A percentile compares a stretch with the other conserved stretches of the same genome.
These are phyloP conservation scores for Drosophila meridionalis DNA, from an alignment of 2,888 invertebrate species.

Conservation along the genomic window DNA sequence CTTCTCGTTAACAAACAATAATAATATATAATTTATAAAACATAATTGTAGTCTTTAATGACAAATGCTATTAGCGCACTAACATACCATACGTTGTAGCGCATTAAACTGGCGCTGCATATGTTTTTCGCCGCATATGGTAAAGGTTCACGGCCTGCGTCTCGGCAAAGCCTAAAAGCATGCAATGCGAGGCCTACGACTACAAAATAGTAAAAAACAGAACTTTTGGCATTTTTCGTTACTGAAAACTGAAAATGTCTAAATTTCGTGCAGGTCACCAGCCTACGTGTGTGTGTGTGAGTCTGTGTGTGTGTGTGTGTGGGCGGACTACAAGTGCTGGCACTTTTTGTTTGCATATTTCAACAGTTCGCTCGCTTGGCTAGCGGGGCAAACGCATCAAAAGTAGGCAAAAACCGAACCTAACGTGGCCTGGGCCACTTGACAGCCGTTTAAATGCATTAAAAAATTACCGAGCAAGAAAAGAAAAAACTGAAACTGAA, in stretches of 20 bases:
- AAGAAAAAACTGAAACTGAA: slow-evolving; percentile 5
- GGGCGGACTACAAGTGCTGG: slow-evolving; percentile 38
- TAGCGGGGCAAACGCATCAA: slow-evolving; percentile 42
- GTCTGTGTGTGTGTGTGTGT: slow-evolving; percentile 7
- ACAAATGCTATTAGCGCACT: not conserved
- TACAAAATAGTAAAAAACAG: slow-evolving; percentile 16
- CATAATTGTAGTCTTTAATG: too few species aligned
- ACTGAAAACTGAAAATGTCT: slow-evolving; percentile 58
- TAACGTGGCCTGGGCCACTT: slow-evolving; percentile 60
- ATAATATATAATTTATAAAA: not conserved
- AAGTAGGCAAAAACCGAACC: slow-evolving; percentile 37
- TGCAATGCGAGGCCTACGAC: slow-evolving; percentile 50
- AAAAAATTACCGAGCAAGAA: slow-evolving; percentile 66
- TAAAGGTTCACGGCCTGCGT: slow-evolving; percentile 9
- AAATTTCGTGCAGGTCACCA: slow-evolving; percentile 52
- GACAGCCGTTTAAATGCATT: slow-evolving; percentile 79
- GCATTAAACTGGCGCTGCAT: slow-evolving; percentile 33
- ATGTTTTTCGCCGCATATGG: slow-evolving; percentile 9
- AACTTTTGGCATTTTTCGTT: slow-evolving; percentile 44
- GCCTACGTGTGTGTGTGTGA: not conserved
- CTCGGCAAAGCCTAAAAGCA: slow-evolving; percentile 32
- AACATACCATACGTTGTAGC: slow-evolving; percentile 9
- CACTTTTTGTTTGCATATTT: slow-evolving; percentile 62
- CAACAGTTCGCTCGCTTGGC: slow-evolving; percentile 40
- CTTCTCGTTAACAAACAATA: not conserved